A percentile compares a stretch with the other conserved stretches of the same genome.
Conservation (phyloP, 2,888 invertebrate species). For the Mesochorus sp. region DNA sequence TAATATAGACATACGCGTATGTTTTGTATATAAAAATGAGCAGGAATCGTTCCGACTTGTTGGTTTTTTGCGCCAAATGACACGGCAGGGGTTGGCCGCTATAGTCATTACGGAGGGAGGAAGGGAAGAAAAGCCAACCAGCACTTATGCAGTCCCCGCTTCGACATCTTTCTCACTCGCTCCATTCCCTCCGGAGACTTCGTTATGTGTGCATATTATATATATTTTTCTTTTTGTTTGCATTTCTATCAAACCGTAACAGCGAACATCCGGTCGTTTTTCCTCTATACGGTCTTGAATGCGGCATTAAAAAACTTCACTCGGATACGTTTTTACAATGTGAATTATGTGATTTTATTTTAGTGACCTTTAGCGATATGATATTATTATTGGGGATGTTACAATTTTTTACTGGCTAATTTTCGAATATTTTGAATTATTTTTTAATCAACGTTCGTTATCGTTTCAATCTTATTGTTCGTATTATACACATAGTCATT, state of each 20-base stretch:
- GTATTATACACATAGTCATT: constrained; percentile 27
- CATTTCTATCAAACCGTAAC: constrained; percentile 78
- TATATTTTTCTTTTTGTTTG: constrained; percentile 68
- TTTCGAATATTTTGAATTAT: too few species aligned
- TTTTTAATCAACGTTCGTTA: too few species aligned
- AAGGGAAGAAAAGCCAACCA: constrained; percentile 44
- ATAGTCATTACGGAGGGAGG: constrained; percentile 61
- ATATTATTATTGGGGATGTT: too few species aligned
- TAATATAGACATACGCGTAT: neutral
- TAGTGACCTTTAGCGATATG: neutral
- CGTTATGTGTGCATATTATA: constrained; percentile 16
- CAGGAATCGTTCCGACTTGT: constrained; percentile 63
- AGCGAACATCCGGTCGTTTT: constrained; percentile 69
- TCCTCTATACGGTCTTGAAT: constrained; percentile 44
- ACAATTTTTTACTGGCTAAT: too few species aligned
- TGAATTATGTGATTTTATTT: neutral
- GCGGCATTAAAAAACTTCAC: too few species aligned
- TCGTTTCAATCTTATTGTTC: too few species aligned
- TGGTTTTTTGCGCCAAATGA: constrained; percentile 67
- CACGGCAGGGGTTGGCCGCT: constrained; percentile 62
- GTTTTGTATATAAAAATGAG: neutral
- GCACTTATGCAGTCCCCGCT: constrained; percentile 15
- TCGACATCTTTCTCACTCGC: constrained; percentile 31
- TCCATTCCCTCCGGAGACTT: constrained; percentile 34
- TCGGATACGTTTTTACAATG: too few species aligned